A percentile compares a stretch with the other conserved stretches of the same genome.
These are phyloP conservation scores for Xylota sylvarum DNA, from an alignment of 2,888 invertebrate species.

Conservation along the genomic window DNA sequence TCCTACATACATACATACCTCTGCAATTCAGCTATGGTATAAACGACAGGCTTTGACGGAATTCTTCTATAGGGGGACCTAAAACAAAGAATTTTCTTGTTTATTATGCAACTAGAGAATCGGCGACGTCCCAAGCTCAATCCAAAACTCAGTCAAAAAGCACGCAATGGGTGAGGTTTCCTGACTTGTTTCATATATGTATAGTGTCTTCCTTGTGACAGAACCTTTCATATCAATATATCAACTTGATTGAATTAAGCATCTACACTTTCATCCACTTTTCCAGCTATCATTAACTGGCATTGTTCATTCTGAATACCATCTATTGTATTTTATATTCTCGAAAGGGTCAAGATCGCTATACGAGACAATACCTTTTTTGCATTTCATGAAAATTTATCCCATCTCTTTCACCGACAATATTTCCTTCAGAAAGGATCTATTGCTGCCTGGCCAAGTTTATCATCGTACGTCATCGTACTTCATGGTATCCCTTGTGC, in stretches of 20 bases:
- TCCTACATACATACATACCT: too few species aligned
- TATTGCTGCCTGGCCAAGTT: conserved; percentile 28
- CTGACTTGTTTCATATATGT: not conserved
- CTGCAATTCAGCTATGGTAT: too few species aligned
- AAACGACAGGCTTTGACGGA: too few species aligned
- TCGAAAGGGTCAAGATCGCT: conserved; percentile 21
- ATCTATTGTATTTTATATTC: conserved; percentile 13
- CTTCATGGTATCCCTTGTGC: conserved; percentile 14
- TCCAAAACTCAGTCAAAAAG: too few species aligned
- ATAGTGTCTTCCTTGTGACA: not conserved
- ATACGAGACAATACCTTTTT: conserved; percentile 21
- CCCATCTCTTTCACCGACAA: not conserved
- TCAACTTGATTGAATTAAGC: conserved; percentile 44
- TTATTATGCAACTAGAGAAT: too few species aligned
- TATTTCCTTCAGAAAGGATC: conserved; percentile 28
- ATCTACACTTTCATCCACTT: not conserved
- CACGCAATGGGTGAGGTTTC: too few species aligned
- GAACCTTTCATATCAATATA: conserved; percentile 19
- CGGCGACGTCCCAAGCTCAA: too few species aligned
- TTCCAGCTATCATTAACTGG: not conserved
- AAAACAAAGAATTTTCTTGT: too few species aligned
- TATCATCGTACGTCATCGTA: conserved; percentile 39
- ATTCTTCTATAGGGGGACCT: too few species aligned
- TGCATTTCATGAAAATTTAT: conserved; percentile 46
- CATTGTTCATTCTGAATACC: not conserved